A percentile compares a stretch with the other conserved stretches of the same genome.
phyloP scores from a whole-genome alignment of 2,797 vertebrate genomes.

The Micrastur ruficollis region DNA sequence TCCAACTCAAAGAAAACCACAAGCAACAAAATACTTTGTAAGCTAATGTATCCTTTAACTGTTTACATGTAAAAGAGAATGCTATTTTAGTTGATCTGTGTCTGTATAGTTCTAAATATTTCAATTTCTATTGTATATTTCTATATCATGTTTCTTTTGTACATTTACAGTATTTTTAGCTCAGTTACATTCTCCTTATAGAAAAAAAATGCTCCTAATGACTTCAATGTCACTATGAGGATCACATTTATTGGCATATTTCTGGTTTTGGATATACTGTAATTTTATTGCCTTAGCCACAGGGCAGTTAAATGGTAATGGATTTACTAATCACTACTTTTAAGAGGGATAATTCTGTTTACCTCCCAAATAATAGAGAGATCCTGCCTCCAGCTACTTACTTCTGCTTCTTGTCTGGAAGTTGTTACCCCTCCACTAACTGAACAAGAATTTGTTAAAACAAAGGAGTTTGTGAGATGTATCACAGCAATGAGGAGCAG shows the following conservation, averaged over 20 bases:
- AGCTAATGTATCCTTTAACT: background rate
- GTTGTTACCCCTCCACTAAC: background rate
- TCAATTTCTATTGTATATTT: background rate
- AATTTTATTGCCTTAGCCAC: background rate
- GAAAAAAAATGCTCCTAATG: background rate
- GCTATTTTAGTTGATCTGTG: background rate
- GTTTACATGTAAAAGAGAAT: background rate
- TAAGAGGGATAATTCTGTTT: conserved; percentile 17
- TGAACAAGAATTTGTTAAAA: background rate
- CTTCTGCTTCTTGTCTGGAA: background rate
- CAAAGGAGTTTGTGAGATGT: background rate
- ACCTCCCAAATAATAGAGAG: background rate
- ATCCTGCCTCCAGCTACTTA: background rate
- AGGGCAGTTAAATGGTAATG: background rate
- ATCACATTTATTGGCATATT: background rate
- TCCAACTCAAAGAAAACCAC: background rate
- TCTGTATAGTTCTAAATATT: background rate
- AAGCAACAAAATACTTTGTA: background rate
- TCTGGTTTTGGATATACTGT: background rate
- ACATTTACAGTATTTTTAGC: background rate
- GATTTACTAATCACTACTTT: background rate
- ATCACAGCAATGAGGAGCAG: background rate
- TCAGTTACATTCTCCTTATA: background rate
- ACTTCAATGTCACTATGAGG: background rate
- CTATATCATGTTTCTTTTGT: background rate